Conservation (phyloP, 2,888 invertebrate genomes). For the Caenorhabditis wallacei region DNA sequence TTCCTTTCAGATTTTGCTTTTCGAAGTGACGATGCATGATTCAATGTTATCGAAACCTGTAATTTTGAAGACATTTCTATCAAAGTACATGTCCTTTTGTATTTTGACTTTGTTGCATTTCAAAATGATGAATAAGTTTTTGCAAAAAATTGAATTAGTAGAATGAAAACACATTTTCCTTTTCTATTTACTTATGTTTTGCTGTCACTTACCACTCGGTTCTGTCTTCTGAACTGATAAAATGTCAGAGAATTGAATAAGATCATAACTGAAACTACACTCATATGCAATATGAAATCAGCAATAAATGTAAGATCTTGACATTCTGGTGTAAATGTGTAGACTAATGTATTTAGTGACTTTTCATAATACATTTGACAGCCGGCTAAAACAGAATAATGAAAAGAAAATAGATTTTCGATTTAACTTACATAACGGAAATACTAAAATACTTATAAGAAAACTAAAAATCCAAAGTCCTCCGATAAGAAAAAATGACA, state of each 20-base stretch:
- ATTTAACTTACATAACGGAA: slow-evolving; percentile 26
- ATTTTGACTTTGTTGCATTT: not conserved
- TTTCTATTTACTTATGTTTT: not conserved
- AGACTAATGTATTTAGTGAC: slow-evolving; percentile 13
- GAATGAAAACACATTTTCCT: no score
- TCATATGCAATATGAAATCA: slow-evolving; percentile 43
- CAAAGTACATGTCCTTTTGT: slow-evolving; percentile 1
- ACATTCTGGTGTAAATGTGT: slow-evolving; percentile 27
- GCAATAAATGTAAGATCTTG: slow-evolving; percentile 40
- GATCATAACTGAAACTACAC: slow-evolving; percentile 31
- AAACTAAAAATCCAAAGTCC: slow-evolving; percentile 6
- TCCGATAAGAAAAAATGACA: not conserved
- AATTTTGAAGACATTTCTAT: not conserved
- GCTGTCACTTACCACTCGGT: slow-evolving; percentile 28
- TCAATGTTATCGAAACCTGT: slow-evolving; percentile 21
- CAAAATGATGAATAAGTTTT: no score
- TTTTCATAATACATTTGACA: slow-evolving; percentile 46
- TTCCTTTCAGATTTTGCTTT: slow-evolving; percentile 39
- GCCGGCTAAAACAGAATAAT: slow-evolving; percentile 8
- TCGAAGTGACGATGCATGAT: slow-evolving; percentile 32
- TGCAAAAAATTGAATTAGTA: no score
- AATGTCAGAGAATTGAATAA: slow-evolving; percentile 37
- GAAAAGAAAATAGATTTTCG: not conserved
- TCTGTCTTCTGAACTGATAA: slow-evolving; percentile 35
- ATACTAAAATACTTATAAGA: slow-evolving; percentile 18